Evolutionary conservation across 2,888 invertebrate genomes (phyloP).

Genomic region (Leptothorax acervorum): DNA sequence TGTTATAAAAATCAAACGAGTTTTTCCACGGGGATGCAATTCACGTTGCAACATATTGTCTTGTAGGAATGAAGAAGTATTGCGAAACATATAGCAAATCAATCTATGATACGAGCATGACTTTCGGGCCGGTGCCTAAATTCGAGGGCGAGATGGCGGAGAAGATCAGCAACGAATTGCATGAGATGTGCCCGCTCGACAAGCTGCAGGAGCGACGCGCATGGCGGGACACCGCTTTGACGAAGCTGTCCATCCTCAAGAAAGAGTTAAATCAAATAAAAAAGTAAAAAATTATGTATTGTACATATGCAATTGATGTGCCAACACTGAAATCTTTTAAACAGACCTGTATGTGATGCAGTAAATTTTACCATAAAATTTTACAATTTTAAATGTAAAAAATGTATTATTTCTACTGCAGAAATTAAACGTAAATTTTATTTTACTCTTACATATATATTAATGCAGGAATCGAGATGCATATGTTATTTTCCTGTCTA

Average conservation of each 20-base stretch:
- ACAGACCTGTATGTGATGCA: not conserved
- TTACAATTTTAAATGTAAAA: not conserved
- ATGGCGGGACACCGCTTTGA: conserved; percentile 94
- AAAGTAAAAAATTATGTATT: conserved; percentile 33
- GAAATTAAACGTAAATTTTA: not conserved
- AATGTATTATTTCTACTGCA: not conserved
- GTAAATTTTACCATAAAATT: not conserved
- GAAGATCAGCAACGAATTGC: conserved; percentile 91
- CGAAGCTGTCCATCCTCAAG: conserved; percentile 92
- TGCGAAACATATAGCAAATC: conserved; percentile 88
- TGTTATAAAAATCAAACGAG: not conserved
- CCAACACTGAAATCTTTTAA: not conserved
- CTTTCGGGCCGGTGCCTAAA: conserved; percentile 91
- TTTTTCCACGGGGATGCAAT: not conserved
- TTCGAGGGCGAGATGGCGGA: conserved; percentile 90
- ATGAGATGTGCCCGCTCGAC: conserved; percentile 91
- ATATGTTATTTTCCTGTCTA: not conserved
- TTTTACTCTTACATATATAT: not conserved
- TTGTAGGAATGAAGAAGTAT: conserved; percentile 88
- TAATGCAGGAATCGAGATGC: not conserved
- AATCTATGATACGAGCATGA: conserved; percentile 89
- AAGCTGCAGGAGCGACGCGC: conserved; percentile 91
- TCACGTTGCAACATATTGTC: conserved; percentile 32
- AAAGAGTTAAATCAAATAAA: conserved; percentile 88
- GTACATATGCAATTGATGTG: conserved; percentile 9